These are phyloP conservation scores for Perccottus glenii DNA, from an alignment of 2,113 vertebrate species.

Conservation along the genomic window DNA sequence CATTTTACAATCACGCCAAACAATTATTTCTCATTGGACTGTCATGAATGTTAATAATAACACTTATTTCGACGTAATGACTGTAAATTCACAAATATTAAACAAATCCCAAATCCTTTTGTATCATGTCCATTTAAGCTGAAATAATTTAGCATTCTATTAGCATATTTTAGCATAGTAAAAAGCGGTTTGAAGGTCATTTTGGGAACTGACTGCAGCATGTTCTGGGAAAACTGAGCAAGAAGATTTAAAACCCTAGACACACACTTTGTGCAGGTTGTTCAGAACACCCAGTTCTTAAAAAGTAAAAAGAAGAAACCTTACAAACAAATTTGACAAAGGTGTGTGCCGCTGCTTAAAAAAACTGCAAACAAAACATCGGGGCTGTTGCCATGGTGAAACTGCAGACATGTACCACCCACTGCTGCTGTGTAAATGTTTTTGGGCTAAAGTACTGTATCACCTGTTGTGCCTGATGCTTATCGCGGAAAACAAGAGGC, in stretches of 20 bases:
- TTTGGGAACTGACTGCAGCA: background rate
- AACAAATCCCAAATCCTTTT: slow-evolving; percentile 15
- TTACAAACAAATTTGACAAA: slow-evolving; percentile 16
- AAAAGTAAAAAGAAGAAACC: slow-evolving; percentile 2
- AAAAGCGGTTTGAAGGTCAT: background rate
- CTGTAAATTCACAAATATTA: background rate
- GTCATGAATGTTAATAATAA: background rate
- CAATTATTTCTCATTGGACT: background rate
- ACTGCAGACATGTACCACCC: slow-evolving; percentile 39
- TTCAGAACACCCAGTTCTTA: slow-evolving; percentile 1
- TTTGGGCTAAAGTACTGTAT: slow-evolving; percentile 30
- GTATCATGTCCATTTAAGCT: slow-evolving; percentile 5
- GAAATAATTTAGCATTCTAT: slow-evolving; percentile 17
- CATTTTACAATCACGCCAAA: background rate
- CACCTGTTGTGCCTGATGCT: slow-evolving; percentile 38
- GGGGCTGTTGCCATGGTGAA: slow-evolving; percentile 52
- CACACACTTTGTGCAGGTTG: background rate
- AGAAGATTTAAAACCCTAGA: background rate
- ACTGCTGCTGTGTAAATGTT: slow-evolving; percentile 42
- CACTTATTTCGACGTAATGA: slow-evolving; percentile 15
- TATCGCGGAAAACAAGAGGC: slow-evolving; percentile 17
- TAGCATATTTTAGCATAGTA: slow-evolving; percentile 16
- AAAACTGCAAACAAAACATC: background rate
- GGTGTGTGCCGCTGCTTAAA: background rate
- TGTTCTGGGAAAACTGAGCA: background rate